Percentiles rank a stretch among this genome's conserved stretches.
phyloP scores from a whole-genome alignment of 1,140 invertebrate genomes.

The Aphaenogaster floridana region DNA sequence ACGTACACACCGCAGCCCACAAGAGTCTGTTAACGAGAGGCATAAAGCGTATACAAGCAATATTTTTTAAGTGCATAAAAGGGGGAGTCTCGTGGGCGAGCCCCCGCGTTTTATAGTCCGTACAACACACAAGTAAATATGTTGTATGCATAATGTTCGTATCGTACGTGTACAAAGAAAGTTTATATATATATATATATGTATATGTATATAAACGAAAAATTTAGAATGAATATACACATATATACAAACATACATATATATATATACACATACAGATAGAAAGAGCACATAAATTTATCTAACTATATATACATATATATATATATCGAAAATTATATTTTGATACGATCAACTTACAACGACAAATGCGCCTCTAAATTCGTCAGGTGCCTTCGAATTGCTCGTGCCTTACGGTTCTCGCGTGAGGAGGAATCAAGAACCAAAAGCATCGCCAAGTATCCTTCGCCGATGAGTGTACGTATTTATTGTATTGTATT shows the following conservation, averaged over 20 bases:
- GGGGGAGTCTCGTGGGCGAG: conserved; percentile 65
- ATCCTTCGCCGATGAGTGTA: conserved; percentile 15
- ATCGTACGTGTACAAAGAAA: conserved; percentile 71
- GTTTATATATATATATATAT: conserved; percentile 71
- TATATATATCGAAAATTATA: conserved; percentile 76
- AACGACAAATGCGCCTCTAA: conserved; percentile 63
- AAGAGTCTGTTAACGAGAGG: conserved; percentile 79
- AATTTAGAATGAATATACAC: background rate
- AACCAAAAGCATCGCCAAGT: conserved; percentile 72
- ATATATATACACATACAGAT: conserved; percentile 59
- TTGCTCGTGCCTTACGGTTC: conserved; percentile 80
- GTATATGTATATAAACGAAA: conserved; percentile 64
- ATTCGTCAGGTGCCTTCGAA: conserved; percentile 72
- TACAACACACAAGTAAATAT: conserved; percentile 33
- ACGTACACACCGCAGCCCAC: conserved; percentile 73
- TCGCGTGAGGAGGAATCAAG: conserved; percentile 68
- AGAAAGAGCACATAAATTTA: conserved; percentile 64
- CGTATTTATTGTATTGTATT: conserved; percentile 8
- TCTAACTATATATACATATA: conserved; percentile 8
- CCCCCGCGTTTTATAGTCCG: conserved; percentile 60
- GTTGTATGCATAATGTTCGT: conserved; percentile 68
- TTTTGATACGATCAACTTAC: conserved; percentile 75
- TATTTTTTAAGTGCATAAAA: conserved; percentile 82
- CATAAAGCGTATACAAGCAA: conserved; percentile 78
- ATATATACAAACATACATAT: conserved; percentile 59